Evolutionary conservation across 2,797 vertebrate genomes (phyloP), one percentile per base, ranked within the genome.

Genomic region (Antrozous pallidus): DNA sequence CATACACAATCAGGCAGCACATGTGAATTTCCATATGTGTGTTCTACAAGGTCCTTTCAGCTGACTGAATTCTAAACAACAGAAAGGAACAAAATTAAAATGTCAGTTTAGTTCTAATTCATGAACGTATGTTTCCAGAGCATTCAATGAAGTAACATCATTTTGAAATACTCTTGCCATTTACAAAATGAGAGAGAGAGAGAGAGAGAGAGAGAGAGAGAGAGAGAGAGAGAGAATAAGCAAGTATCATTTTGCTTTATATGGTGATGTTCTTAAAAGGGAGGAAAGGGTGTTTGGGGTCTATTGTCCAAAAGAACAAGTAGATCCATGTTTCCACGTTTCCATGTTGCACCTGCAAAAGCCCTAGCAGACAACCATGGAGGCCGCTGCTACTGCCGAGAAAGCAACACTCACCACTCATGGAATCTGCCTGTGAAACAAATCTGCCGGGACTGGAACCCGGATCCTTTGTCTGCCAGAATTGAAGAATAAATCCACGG

Each of bases 41-140:
- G 28, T 61, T 88, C 54, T 61, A 38, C 70, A 47, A 88, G 49
- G 90, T 94, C 51, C 78, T 81, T 82, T 56, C 17, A 67, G 80
- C 54, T 87, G 89, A 91, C 40, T 80, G 71, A 90, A 89, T 89
- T 90, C 87, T 85, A 65, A 90, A 94, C 71, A 45, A 90, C 51
- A 74, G 73, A 51, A 73, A 93, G 10, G 38, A 40, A 88, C n/a
- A 81, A 89, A 93, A 90, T 92, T 73, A 58, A 94, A 89, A 92
- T 94, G 73, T 63, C 67, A 71, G 14, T 61, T 80, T 51, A 85
- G 18, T 88, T 90, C 67, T 94, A 93, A 88, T 63, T 95, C 74
- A 71, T 73, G 67, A 80, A 94, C 73, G 17, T 47, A 9, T 51
- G 36, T 93, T 95, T 83, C 74, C 51, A 90, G 74, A 85, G n/a